A percentile compares a stretch with the other conserved stretches of the same genome.
These are phyloP conservation scores for Arothron firmamentum DNA, from an alignment of 2,113 vertebrate species.

Conservation along the genomic window DNA sequence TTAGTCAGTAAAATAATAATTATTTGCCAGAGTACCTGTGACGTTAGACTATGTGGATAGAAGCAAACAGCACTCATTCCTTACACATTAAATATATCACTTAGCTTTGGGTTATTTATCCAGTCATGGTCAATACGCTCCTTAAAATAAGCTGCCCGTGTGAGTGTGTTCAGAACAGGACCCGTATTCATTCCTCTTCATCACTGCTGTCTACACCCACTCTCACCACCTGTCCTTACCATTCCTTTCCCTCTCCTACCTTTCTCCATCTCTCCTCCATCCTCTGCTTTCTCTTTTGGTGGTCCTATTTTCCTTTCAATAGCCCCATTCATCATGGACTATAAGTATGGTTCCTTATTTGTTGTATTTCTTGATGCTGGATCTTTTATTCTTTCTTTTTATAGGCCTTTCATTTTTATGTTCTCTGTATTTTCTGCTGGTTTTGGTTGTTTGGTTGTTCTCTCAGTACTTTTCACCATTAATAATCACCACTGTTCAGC, in stretches of 20 bases:
- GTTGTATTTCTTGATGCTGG: conserved; percentile 27
- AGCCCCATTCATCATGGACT: conserved; percentile 52
- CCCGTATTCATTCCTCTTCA: conserved; percentile 10
- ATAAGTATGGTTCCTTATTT: conserved; percentile 49
- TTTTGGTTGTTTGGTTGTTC: conserved; percentile 37
- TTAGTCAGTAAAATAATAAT: not conserved
- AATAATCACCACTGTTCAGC: conserved; percentile 36
- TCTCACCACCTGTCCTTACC: not conserved
- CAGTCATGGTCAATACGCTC: conserved; percentile 48
- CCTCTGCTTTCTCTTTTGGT: conserved; percentile 14
- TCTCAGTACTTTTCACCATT: conserved; percentile 45
- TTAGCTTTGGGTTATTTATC: not conserved
- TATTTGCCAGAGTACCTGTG: not conserved
- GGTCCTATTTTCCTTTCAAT: conserved; percentile 45
- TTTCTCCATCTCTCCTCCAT: conserved; percentile 4
- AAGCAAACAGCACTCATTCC: too few relatives aligned
- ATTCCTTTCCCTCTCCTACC: conserved; percentile 42
- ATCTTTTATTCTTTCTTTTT: conserved; percentile 49
- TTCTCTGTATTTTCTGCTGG: conserved; percentile 42
- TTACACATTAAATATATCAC: not conserved
- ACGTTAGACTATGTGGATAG: too few relatives aligned
- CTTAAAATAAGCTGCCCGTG: conserved; percentile 53
- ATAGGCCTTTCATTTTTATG: conserved; percentile 33
- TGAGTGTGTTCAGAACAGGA: conserved; percentile 50
- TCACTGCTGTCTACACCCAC: not conserved